These are phyloP conservation scores for Falco berigora DNA, from an alignment of 2,797 vertebrate genomes.

Conservation along the genomic window DNA sequence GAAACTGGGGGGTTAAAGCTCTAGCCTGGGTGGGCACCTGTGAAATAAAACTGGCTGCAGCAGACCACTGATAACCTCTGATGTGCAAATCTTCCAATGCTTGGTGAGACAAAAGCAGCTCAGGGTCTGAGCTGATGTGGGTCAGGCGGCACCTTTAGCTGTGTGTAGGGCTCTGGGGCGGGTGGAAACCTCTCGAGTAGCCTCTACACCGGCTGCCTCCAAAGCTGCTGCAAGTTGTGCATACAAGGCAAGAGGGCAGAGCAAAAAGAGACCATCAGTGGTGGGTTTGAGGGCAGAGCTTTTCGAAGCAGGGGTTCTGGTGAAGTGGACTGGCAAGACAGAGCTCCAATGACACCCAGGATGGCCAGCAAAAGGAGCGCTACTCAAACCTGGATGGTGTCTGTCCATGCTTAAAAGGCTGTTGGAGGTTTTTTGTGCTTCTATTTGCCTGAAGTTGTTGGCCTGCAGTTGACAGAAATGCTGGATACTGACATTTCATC, in stretches of 20 bases:
- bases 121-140: no score
- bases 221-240: neutral
- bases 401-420: neutral
- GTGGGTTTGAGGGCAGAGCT: neutral
- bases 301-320: neutral
- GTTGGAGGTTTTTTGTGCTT: neutral
- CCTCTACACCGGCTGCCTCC: neutral
- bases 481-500: neutral
- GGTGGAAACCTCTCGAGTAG: neutral
- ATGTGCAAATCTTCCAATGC: neutral
- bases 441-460: neutral
- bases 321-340: neutral
- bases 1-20: neutral
- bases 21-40: neutral
- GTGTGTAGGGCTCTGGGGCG: neutral
- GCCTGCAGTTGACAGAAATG: neutral
- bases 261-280: neutral
- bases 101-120: neutral
- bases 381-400: neutral
- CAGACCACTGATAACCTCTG: rapidly evolving
- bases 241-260: neutral
- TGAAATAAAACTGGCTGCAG: neutral
- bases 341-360: neutral
- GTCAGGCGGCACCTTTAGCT: neutral
- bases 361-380: neutral